phyloP scores from a whole-genome alignment of 2,797 vertebrate species.

The Sebastes variabilis region DNA sequence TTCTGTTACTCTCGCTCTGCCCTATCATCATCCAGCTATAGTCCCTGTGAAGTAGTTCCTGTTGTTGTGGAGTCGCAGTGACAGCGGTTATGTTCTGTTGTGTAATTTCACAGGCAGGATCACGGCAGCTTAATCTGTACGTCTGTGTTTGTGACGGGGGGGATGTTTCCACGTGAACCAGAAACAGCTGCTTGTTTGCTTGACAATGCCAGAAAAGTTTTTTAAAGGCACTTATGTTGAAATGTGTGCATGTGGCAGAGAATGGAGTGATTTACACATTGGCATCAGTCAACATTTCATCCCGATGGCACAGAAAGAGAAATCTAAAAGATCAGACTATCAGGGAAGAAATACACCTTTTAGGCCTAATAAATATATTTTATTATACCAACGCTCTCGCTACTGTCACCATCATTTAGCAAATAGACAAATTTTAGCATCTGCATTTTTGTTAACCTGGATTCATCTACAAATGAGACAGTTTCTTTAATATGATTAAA shows the following conservation, averaged over 20 bases:
- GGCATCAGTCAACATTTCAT: neutral
- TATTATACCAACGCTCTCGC: neutral
- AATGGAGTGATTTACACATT: neutral
- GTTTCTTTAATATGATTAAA: slow-evolving; percentile 5
- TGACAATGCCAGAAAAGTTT: neutral
- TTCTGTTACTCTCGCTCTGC: neutral
- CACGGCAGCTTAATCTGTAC: neutral
- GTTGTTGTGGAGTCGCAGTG: neutral
- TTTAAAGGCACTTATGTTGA: neutral
- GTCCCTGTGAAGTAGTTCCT: neutral
- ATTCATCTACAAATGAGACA: neutral
- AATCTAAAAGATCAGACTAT: neutral
- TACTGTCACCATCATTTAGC: neutral
- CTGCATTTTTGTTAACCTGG: neutral
- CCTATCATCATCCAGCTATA: neutral
- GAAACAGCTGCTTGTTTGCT: neutral
- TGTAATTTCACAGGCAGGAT: neutral
- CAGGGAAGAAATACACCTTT: neutral
- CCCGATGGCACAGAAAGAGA: neutral
- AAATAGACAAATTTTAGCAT: neutral
- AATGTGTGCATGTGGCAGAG: neutral
- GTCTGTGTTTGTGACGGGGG: neutral
- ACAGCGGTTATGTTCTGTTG: neutral
- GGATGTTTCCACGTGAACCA: neutral
- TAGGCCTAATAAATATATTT: neutral